Evolutionary conservation across 2,113 vertebrate genomes (phyloP).

Genomic region (Vicugna pacos): DNA sequence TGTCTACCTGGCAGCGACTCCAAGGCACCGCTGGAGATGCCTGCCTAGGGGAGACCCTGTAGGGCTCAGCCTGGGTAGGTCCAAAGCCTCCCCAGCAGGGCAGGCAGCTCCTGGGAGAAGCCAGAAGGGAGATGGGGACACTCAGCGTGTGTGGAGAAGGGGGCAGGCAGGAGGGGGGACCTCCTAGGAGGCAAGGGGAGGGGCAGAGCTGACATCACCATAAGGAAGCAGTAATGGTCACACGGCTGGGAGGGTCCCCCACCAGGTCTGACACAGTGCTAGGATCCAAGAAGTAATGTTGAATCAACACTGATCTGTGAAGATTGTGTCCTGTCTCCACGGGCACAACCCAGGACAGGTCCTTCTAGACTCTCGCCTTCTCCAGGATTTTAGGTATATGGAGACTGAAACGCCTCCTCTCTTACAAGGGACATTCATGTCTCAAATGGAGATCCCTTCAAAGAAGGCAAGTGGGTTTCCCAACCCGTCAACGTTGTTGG

Average conservation of each 20-base stretch:
- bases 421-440: background rate
- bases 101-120: background rate
- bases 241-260: background rate
- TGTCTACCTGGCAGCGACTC: background rate
- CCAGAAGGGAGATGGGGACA: background rate
- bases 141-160: background rate
- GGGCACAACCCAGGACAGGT: background rate
- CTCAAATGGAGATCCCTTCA: background rate
- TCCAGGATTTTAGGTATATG: background rate
- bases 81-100: too few relatives aligned
- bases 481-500: background rate
- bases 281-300: background rate
- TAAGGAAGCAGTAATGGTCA: background rate
- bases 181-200: background rate
- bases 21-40: background rate
- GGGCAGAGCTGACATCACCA: background rate
- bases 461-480: background rate
- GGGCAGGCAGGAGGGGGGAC: too few relatives aligned
- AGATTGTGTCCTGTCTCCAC: background rate
- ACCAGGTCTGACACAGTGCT: background rate
- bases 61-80: background rate
- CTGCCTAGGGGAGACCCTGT: background rate
- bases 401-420: background rate
- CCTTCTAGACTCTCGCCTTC: background rate
- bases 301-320: background rate